Evolutionary conservation across 2,113 vertebrate species (phyloP), one percentile per base, ranked within the genome.

Genomic region (Mesoclemmys tuberculata): DNA sequence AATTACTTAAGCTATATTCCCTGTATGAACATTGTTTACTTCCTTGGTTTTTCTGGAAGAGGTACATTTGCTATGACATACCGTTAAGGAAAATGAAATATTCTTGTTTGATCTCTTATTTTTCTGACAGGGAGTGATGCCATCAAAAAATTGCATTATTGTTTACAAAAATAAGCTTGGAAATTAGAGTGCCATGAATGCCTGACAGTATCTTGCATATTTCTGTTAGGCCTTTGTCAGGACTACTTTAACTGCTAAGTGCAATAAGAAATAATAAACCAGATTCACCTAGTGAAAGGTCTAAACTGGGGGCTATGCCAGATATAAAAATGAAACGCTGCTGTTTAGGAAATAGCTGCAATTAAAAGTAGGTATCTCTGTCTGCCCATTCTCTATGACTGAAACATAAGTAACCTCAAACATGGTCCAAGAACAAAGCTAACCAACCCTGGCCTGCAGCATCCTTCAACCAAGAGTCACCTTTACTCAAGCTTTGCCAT

Each of bases 121-220:
- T 94, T 81, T 1, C 22, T 93, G 91, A 93, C 93, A 93, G 29
- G 29, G 88, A 95, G 89, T 84, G 90, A 79, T 95, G 87, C 94
- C 0, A 0, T 55, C 55, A 92, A 93, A 84, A 90, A 95, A 92
- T 82, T n/a, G 80, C 82, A 85, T 71, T 88, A 96, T 94, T 97
- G 97, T 97, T 96, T 98, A 97, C 95, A 98, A 95, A 96, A 96
- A 97, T 93, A 97, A 97, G 85, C 55, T 80, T 92, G 84, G 88
- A 96, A 94, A 93, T 96, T 93, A 96, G 94, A 91, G 48, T n/a
- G 83, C 94, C 71, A 61, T 89, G 52, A 44, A 55, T 26, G 31
- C 22, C 89, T 95, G 93, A 90, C 91, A 96, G 92, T 79, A 10
- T 91, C 93, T 92, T 90, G 90, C 41, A 21, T 92, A 93, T 94